Evolutionary conservation across 2,113 vertebrate species (phyloP).

Genomic region (Pteruthius melanotis): DNA sequence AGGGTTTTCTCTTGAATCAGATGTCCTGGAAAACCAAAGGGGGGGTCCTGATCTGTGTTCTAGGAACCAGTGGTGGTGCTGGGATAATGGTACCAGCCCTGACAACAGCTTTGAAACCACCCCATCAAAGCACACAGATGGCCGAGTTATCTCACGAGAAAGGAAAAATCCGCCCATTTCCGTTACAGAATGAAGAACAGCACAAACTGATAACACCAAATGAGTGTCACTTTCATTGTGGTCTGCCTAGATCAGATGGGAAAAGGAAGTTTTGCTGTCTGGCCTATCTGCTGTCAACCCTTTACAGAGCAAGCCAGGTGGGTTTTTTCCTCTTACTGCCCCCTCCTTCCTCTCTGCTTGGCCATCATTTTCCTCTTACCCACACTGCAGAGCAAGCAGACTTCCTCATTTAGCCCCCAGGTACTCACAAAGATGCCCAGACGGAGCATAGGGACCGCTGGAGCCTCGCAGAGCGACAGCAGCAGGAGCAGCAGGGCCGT

Average conservation of each 20-base stretch:
- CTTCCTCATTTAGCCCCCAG: rapidly evolving
- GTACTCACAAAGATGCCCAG: slow-evolving; percentile 90
- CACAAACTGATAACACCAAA: neutral
- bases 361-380: neutral
- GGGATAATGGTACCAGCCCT: neutral
- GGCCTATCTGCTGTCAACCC: neutral
- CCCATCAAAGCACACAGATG: neutral
- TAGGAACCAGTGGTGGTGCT: neutral
- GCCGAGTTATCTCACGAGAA: neutral
- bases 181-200: neutral
- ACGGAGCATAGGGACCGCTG: slow-evolving; percentile 89
- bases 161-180: neutral
- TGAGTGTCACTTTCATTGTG: neutral
- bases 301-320: neutral
- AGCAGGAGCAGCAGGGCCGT: slow-evolving; percentile 88
- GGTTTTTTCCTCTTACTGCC: neutral
- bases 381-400: neutral
- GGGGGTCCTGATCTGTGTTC: neutral
- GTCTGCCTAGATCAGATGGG: neutral
- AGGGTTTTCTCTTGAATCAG: neutral
- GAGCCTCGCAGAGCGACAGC: slow-evolving; percentile 93
- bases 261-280: neutral
- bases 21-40: neutral
- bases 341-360: neutral
- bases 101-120: neutral